A percentile compares a stretch with the other conserved stretches of the same genome.
Conservation (phyloP, 2,113 vertebrate genomes). For the Lutjanus erythropterus region DNA sequence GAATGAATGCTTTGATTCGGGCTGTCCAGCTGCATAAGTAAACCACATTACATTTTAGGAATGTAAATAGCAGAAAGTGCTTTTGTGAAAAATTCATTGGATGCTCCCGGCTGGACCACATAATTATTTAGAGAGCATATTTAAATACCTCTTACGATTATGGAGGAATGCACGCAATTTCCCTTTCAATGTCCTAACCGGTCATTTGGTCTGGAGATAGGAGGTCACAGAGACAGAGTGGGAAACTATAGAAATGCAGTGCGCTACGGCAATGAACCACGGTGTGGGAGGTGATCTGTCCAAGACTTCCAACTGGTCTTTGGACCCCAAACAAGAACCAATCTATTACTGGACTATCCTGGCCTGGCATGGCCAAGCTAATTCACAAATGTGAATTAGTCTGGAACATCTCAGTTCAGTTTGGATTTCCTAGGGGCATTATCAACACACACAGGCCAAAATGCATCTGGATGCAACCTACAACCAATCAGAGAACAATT, state of each 20-base stretch:
- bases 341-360: conserved; percentile 39
- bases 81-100: conserved; percentile 82
- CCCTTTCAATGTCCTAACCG: conserved; percentile 76
- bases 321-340: conserved; percentile 46
- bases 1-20: conserved; percentile 79
- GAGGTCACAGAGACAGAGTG: conserved; percentile 62
- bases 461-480: too few species aligned
- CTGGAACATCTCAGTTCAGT: too few species aligned
- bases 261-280: conserved; percentile 48
- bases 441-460: too few species aligned
- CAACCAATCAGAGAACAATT: too few species aligned
- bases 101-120: conserved; percentile 77
- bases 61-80: conserved; percentile 83
- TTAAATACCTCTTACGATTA: conserved; percentile 84
- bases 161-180: conserved; percentile 82
- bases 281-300: conserved; percentile 56
- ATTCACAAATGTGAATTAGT: too few species aligned
- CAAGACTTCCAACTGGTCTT: conserved; percentile 46
- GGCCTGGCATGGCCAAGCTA: too few species aligned
- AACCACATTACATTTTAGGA: conserved; percentile 83
- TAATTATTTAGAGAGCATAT: conserved; percentile 84
- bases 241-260: conserved; percentile 69
- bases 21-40: conserved; percentile 79
- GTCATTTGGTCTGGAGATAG: conserved; percentile 82
- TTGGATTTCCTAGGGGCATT: too few species aligned